These are phyloP conservation scores for Rhinichthys osculus DNA, from an alignment of 2,797 vertebrate genomes.

Conservation along the genomic window DNA sequence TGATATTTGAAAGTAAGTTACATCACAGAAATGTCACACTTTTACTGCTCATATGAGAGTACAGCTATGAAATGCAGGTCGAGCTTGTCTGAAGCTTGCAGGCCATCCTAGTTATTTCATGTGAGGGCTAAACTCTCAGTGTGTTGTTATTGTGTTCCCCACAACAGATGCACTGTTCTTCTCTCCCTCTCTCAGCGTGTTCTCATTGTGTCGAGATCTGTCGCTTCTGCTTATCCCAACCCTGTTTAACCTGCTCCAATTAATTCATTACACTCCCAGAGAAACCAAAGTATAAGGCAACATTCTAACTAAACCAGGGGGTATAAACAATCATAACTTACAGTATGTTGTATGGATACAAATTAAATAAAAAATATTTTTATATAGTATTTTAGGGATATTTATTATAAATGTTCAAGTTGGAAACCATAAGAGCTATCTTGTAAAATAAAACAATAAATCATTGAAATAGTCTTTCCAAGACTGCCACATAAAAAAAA, in stretches of 20 bases:
- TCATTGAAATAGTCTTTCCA: background rate
- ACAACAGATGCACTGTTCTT: slow-evolving; percentile 49
- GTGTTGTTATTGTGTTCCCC: slow-evolving; percentile 48
- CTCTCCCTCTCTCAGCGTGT: slow-evolving; percentile 60
- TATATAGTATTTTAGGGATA: background rate
- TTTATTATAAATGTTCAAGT: background rate
- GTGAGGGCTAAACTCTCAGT: slow-evolving; percentile 48
- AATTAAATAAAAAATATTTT: background rate
- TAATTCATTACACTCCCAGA: slow-evolving; percentile 65
- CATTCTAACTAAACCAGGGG: background rate
- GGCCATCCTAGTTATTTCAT: slow-evolving; percentile 46
- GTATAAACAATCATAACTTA: background rate
- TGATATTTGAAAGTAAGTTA: slow-evolving; percentile 23
- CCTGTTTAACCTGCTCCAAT: slow-evolving; percentile 73
- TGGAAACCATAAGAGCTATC: background rate
- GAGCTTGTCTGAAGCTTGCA: background rate
- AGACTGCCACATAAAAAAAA: background rate
- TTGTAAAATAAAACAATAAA: background rate
- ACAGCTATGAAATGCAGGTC: background rate
- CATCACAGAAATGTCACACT: slow-evolving; percentile 13
- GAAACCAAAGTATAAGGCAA: slow-evolving; percentile 58
- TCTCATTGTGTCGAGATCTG: slow-evolving; percentile 78
- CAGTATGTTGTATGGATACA: background rate
- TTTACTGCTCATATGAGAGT: slow-evolving; percentile 16
- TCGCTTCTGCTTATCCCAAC: slow-evolving; percentile 63